Conservation (phyloP, 2,113 vertebrate species). For the Prolemur simus region DNA sequence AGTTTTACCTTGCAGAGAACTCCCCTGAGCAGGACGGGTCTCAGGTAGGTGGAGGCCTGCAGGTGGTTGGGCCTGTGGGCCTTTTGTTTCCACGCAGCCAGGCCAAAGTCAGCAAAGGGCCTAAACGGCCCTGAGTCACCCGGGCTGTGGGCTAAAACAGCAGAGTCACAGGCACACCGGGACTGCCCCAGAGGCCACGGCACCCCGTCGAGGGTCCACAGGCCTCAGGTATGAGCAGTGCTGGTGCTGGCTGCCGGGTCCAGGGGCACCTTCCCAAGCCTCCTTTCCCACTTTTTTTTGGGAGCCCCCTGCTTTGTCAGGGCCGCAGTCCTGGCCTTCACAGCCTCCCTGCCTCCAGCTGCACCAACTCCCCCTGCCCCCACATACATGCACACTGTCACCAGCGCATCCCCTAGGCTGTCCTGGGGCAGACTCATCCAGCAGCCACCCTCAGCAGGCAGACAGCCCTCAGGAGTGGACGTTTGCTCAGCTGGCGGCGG, state of each 20-base stretch:
- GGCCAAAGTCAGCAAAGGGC: neutral
- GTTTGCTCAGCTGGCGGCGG: neutral
- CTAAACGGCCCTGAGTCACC: neutral
- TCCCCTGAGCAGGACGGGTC: no score
- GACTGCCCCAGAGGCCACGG: neutral
- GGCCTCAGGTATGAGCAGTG: neutral
- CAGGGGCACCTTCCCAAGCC: fast-evolving
- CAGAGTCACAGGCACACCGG: neutral
- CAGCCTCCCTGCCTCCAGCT: neutral
- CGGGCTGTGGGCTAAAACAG: neutral
- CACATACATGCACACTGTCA: neutral
- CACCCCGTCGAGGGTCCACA: neutral
- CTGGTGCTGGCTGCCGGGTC: neutral
- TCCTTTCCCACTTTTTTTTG: neutral
- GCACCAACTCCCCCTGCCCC: fast-evolving
- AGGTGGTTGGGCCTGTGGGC: neutral
- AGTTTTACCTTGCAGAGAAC: neutral
- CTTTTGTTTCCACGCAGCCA: neutral
- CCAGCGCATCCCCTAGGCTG: neutral
- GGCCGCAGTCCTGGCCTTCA: neutral
- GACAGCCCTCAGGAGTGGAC: neutral
- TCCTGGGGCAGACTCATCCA: fast-evolving
- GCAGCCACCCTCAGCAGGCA: no score
- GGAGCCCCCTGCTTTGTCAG: no score
- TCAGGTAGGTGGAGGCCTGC: fast-evolving